Conservation (phyloP, 2,113 vertebrate genomes). For the Columbina picui region DNA sequence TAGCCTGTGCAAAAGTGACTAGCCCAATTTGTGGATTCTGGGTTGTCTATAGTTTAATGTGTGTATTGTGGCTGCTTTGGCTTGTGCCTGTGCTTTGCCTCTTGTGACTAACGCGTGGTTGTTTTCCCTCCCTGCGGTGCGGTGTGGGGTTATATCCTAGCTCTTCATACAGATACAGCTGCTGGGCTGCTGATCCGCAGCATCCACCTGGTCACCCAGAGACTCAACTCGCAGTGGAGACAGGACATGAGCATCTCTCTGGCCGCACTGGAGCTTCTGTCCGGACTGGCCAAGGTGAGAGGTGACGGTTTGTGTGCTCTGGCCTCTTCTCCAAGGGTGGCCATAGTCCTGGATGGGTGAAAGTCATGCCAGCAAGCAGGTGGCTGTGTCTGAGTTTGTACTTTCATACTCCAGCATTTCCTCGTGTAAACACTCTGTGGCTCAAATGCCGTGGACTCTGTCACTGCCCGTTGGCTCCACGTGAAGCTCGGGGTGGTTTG, state of each 20-base stretch:
- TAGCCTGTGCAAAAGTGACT: background rate
- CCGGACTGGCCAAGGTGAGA: slow-evolving; percentile 93
- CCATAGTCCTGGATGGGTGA: background rate
- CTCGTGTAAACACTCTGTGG: rapidly evolving
- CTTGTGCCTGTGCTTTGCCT: slow-evolving; percentile 82
- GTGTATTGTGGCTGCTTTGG: slow-evolving; percentile 77
- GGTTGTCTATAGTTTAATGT: slow-evolving; percentile 19
- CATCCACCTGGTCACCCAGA: slow-evolving; percentile 95
- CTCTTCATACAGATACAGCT: slow-evolving; percentile 97
- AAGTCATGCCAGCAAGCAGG: background rate
- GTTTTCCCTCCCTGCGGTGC: slow-evolving; percentile 89
- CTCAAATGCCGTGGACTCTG: rapidly evolving
- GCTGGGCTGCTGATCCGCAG: slow-evolving; percentile 93
- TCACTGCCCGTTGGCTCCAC: background rate
- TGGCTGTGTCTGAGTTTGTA: background rate
- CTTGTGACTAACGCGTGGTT: slow-evolving; percentile 85
- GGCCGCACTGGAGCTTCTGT: slow-evolving; percentile 92
- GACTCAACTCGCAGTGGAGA: slow-evolving; percentile 93
- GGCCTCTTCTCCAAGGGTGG: background rate
- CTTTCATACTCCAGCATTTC: background rate
- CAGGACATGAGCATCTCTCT: slow-evolving; percentile 96
- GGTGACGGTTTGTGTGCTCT: background rate
- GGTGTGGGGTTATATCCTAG: slow-evolving; percentile 93
- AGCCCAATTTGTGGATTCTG: background rate
- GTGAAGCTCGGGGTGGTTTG: background rate